Evolutionary conservation across 2,888 invertebrate species (phyloP).

Genomic region (Cinara cedri): DNA sequence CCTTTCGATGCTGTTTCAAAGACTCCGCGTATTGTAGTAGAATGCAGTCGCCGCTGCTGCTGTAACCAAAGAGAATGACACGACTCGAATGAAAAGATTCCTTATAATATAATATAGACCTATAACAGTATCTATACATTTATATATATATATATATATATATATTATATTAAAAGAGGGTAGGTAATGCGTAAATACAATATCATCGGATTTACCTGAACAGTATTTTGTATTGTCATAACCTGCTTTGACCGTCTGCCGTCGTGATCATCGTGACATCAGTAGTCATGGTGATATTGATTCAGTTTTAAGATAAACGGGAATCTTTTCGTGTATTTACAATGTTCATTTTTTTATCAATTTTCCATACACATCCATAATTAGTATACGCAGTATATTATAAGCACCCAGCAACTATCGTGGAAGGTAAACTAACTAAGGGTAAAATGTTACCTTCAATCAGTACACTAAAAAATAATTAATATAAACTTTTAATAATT

Average conservation of each 20-base stretch:
- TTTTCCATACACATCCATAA: too few species aligned
- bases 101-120: not conserved
- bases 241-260: constrained; percentile 18
- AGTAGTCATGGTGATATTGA: constrained; percentile 49
- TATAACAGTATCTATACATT: not conserved
- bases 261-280: constrained; percentile 24
- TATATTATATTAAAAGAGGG: not conserved
- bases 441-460: too few species aligned
- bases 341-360: too few species aligned
- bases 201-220: constrained; percentile 27
- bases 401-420: too few species aligned
- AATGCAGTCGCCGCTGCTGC: not conserved
- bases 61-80: not conserved
- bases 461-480: too few species aligned
- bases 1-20: not conserved
- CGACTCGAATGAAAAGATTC: constrained; percentile 11
- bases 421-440: too few species aligned
- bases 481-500: too few species aligned
- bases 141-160: too few species aligned
- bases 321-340: too few species aligned
- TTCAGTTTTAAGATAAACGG: not conserved
- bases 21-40: not conserved
- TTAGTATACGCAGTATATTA: too few species aligned
- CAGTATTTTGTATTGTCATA: not conserved
- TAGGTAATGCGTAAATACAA: not conserved